Percentiles rank a stretch among this genome's conserved stretches.
phyloP scores from a whole-genome alignment of 2,888 invertebrate genomes.

The Parnassius glacialis region DNA sequence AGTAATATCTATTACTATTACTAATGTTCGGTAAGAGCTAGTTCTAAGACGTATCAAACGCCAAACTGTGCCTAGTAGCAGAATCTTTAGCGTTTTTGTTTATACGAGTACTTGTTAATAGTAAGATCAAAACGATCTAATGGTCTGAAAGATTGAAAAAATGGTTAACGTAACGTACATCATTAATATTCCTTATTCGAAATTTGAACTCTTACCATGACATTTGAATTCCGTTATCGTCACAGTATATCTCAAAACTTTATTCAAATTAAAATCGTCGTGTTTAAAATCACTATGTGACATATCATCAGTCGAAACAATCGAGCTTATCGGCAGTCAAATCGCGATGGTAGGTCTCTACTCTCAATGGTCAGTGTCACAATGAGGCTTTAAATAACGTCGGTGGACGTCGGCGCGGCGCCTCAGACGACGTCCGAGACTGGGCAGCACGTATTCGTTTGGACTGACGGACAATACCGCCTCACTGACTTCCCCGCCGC shows the following conservation, averaged over 20 bases:
- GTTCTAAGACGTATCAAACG: no score
- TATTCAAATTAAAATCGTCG: slow-evolving; percentile 19
- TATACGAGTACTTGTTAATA: no score
- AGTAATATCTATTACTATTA: no score
- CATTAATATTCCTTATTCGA: background rate
- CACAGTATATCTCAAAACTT: slow-evolving; percentile 2
- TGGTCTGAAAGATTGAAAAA: no score
- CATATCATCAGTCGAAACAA: slow-evolving; percentile 69
- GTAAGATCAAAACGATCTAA: no score
- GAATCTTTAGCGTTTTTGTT: no score
- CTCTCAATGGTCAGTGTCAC: slow-evolving; percentile 62
- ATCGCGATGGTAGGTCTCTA: slow-evolving; percentile 57
- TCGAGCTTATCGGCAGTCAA: slow-evolving; percentile 66
- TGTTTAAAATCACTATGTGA: slow-evolving; percentile 48
- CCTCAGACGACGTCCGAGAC: slow-evolving; percentile 61
- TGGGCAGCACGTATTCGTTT: slow-evolving; percentile 42
- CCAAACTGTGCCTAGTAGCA: no score
- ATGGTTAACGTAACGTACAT: no score
- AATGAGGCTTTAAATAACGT: slow-evolving; percentile 77
- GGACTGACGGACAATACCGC: slow-evolving; percentile 74
- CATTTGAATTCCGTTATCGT: slow-evolving; percentile 22
- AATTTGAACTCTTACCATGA: slow-evolving; percentile 5
- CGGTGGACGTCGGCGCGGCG: slow-evolving; percentile 67
- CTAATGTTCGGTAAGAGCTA: no score
- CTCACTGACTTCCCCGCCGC: slow-evolving; percentile 62